Percentiles rank a stretch among this genome's conserved stretches.
Conservation (phyloP, 2,113 vertebrate species). For the Coregonus clupeaformis region DNA sequence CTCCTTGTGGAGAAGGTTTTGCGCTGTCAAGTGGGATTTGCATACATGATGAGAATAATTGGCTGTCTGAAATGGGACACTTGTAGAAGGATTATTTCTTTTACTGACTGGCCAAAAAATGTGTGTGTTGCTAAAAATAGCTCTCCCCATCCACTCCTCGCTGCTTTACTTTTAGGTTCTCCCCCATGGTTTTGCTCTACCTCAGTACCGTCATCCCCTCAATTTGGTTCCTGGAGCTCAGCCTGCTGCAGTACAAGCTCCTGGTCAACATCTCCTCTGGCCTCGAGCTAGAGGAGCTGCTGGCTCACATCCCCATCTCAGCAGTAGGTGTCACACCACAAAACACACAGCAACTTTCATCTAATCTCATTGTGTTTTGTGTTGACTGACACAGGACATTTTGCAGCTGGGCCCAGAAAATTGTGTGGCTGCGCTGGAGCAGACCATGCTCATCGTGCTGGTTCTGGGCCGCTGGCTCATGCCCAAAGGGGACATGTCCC, state of each 20-base stretch:
- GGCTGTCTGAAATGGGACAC: constrained; percentile 63
- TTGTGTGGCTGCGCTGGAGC: constrained; percentile 72
- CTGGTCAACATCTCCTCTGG: constrained; percentile 58
- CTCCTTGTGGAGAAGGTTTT: constrained; percentile 62
- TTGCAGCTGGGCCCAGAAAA: constrained; percentile 65
- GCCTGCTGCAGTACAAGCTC: constrained; percentile 67
- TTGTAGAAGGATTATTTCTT: constrained; percentile 41
- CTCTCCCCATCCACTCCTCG: constrained; percentile 21
- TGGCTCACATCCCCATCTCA: constrained; percentile 63
- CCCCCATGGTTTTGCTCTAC: constrained; percentile 76
- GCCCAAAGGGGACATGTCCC: constrained; percentile 77
- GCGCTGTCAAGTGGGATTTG: constrained; percentile 74
- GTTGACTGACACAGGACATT: constrained; percentile 54
- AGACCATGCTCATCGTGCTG: constrained; percentile 76
- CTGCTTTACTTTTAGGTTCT: constrained; percentile 64
- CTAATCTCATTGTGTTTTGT: constrained; percentile 2
- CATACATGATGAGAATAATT: constrained; percentile 77
- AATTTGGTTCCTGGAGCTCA: constrained; percentile 76
- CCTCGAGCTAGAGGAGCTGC: constrained; percentile 48
- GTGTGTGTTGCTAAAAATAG: constrained; percentile 48
- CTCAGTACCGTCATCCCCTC: constrained; percentile 73
- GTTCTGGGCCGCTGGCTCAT: constrained; percentile 78
- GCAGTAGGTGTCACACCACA: constrained; percentile 50
- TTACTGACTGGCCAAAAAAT: constrained; percentile 15
- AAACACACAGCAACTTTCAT: constrained; percentile 5